Base-by-base conservation (phyloP, 1,140 invertebrate species). In the Telenomus remus region DNA sequence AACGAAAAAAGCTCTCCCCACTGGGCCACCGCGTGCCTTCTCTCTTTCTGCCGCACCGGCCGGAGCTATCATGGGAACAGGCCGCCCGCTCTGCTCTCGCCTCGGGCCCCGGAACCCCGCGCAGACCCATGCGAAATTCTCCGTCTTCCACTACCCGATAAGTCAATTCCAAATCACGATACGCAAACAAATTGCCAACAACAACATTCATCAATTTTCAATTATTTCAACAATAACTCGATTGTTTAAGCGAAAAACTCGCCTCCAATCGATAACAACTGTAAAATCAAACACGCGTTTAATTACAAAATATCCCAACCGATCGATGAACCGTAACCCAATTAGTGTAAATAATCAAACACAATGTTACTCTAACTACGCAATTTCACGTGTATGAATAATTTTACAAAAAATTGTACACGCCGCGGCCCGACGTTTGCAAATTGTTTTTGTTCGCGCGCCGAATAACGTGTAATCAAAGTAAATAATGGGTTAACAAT, bases 1-100 rank as follows among this genome's bases (percentile, higher is more conserved):
- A 86, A 86, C 82, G 82, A 87, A 88, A 87, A 87, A 88, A 87
- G 81, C 81, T 81, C 81, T 78, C 81, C 84, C 78, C 76, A 65
- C 81, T 70, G 69, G 16, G 35, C 42, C 19, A 54, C 68, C 46
- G 46, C 61, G 59, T 57, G 48, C 49, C 48, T 46, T 55, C 65
- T 39, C 70, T 68, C 44, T 55, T 66, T 66, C 64, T 44, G 51
- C 51, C n/a, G 53, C 27, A 44, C n/a, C n/a, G n/a, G n/a, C n/a
- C 47, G 16, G 37, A 65, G 50, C 66, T 55, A 53, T 49, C 50
- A 42, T 69, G 65, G 71, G 71, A 74, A 74, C 71, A 37, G 48
- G 50, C 60, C 68, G 55, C 35, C 60, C 65, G 49, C 65, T 75
- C 55, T 74, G 73, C 53, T 69, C 71, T 64, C 59, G 65, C 61